Percentiles rank a stretch among this genome's conserved stretches.
phyloP scores from a whole-genome alignment of 1,140 invertebrate genomes.

The Tetramorium alpestre region DNA sequence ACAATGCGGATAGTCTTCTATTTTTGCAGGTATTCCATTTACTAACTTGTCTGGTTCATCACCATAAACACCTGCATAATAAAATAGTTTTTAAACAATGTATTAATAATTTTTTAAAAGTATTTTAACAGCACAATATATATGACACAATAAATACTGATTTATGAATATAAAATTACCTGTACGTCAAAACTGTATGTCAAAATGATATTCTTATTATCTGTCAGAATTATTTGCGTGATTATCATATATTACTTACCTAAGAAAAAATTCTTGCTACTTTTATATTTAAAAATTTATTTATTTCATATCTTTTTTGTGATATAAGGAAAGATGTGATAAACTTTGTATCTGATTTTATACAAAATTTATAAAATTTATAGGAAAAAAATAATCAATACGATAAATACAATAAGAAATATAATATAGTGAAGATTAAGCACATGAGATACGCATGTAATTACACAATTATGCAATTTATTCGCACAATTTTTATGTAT shows the following conservation, averaged over 20 bases:
- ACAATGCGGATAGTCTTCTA: neutral
- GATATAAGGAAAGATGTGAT: neutral
- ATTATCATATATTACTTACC: neutral
- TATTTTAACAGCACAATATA: no score
- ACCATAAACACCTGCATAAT: neutral
- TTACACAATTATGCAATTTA: neutral
- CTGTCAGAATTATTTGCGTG: neutral
- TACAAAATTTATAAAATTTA: neutral
- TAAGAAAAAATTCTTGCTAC: neutral
- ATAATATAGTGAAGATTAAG: neutral
- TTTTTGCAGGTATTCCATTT: neutral
- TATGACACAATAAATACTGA: no score
- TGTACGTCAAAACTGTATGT: no score
- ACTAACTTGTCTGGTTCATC: constrained; percentile 33
- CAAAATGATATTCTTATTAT: neutral
- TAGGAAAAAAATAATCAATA: neutral
- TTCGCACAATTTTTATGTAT: neutral
- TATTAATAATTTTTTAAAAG: neutral
- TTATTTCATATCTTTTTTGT: neutral
- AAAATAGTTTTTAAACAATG: neutral
- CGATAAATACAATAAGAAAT: neutral
- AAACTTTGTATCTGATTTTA: neutral
- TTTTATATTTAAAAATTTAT: neutral
- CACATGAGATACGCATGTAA: neutral
- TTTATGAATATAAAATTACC: no score